Percentiles rank a stretch among this genome's conserved stretches.
Conservation (phyloP, 1,140 invertebrate species). For the Antheraea mylitta region DNA sequence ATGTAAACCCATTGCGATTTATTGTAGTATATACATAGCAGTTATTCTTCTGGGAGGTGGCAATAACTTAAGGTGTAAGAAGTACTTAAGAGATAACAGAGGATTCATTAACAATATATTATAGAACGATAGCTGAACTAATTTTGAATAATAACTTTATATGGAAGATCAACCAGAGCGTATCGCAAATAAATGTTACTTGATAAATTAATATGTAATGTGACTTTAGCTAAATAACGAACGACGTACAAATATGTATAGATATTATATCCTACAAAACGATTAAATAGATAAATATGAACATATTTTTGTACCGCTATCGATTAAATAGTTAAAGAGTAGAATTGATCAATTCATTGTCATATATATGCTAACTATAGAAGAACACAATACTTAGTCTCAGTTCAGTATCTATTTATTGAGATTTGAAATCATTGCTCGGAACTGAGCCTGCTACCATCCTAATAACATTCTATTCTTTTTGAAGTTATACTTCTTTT, state of each 20-base stretch:
- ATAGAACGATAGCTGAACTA: neutral
- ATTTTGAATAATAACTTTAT: neutral
- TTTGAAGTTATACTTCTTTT: no score
- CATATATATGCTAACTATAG: slow-evolving; percentile 12
- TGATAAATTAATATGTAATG: neutral
- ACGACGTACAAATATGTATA: neutral
- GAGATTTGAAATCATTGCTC: slow-evolving; percentile 43
- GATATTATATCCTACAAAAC: neutral
- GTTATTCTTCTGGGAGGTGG: neutral
- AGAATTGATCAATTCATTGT: slow-evolving; percentile 52
- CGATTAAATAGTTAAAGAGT: slow-evolving; percentile 56
- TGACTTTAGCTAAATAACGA: neutral
- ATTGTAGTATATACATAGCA: neutral
- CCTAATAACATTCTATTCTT: slow-evolving; percentile 63
- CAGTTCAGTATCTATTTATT: slow-evolving; percentile 14
- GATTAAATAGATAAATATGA: slow-evolving; percentile 28
- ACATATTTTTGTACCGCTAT: slow-evolving; percentile 70
- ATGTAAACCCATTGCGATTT: no score
- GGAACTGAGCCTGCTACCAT: slow-evolving; percentile 33
- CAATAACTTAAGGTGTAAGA: neutral
- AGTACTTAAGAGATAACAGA: neutral
- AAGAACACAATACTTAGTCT: slow-evolving; percentile 12
- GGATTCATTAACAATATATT: neutral
- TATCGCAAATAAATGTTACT: neutral
- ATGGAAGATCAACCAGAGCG: neutral